Percentiles rank a stretch among this genome's conserved stretches.
Conservation (phyloP, 1,140 invertebrate species). For the Saccostrea cuccullata region DNA sequence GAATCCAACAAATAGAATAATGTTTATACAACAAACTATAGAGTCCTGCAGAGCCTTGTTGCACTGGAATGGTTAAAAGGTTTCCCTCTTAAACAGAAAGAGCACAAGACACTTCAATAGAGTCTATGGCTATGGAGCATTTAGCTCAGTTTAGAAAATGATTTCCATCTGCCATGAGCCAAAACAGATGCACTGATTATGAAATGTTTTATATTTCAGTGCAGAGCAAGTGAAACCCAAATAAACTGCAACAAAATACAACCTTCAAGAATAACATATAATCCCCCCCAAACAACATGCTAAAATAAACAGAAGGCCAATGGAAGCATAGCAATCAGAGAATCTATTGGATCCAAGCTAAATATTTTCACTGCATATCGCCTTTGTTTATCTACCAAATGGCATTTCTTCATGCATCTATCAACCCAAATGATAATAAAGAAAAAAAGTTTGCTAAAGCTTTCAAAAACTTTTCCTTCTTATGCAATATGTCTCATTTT, state of each 20-base stretch:
- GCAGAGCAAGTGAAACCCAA: slow-evolving; percentile 22
- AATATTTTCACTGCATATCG: slow-evolving; percentile 30
- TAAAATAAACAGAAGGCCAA: slow-evolving; percentile 4
- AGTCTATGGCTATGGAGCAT: not conserved
- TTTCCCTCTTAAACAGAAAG: not conserved
- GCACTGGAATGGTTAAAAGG: not conserved
- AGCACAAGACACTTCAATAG: not conserved
- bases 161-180: slow-evolving; percentile 34
- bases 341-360: slow-evolving; percentile 4
- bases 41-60: not conserved
- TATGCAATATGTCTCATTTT: slow-evolving; percentile 2
- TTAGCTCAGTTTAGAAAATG: slow-evolving; percentile 28
- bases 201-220: slow-evolving; percentile 36
- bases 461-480: slow-evolving; percentile 7
- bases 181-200: slow-evolving; percentile 34
- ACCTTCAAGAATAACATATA: not conserved
- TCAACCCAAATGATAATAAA: not conserved
- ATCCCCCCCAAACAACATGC: slow-evolving; percentile 6
- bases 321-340: not conserved
- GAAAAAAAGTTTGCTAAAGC: not conserved
- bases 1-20: not conserved
- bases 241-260: slow-evolving; percentile 24
- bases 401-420: slow-evolving; percentile 30
- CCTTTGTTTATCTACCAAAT: slow-evolving; percentile 26
- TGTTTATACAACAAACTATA: not conserved